These are phyloP conservation scores for Oscheius sp. DNA, from an alignment of 1,140 invertebrate genomes.

Conservation along the genomic window DNA sequence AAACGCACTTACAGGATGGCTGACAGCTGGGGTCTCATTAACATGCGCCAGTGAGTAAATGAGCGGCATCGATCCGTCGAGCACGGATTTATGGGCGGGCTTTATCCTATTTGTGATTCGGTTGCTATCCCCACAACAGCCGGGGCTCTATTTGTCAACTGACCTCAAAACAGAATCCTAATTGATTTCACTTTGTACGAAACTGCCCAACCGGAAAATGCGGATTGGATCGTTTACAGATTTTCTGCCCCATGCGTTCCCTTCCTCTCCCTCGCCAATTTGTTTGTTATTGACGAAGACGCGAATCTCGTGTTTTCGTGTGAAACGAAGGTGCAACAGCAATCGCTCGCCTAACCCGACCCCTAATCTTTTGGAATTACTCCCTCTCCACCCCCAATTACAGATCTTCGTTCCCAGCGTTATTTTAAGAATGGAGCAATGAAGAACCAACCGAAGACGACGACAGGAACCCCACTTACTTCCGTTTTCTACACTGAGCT, in stretches of 20 bases:
- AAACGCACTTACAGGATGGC: background rate
- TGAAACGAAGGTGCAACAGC: too few species aligned
- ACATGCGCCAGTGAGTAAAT: constrained; percentile 12
- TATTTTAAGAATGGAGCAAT: background rate
- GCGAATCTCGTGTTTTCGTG: background rate
- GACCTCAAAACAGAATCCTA: too few species aligned
- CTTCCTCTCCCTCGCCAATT: background rate
- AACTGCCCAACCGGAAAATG: too few species aligned
- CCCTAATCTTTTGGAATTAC: too few species aligned
- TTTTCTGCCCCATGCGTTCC: too few species aligned
- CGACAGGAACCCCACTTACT: background rate
- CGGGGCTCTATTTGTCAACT: too few species aligned
- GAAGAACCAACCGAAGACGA: background rate
- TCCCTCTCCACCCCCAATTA: too few species aligned
- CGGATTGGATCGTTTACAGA: too few species aligned
- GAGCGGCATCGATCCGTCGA: constrained; percentile 2
- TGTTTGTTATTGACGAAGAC: background rate
- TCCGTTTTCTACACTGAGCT: background rate
- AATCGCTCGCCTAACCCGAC: too few species aligned
- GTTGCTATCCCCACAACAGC: background rate
- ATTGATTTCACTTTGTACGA: too few species aligned
- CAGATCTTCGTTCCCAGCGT: too few species aligned
- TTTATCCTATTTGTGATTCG: constrained; percentile 1
- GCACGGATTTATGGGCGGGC: constrained; percentile 6
- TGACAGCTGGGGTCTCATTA: constrained; percentile 4